Conservation (phyloP, 2,113 vertebrate genomes). For the Euleptes europaea region DNA sequence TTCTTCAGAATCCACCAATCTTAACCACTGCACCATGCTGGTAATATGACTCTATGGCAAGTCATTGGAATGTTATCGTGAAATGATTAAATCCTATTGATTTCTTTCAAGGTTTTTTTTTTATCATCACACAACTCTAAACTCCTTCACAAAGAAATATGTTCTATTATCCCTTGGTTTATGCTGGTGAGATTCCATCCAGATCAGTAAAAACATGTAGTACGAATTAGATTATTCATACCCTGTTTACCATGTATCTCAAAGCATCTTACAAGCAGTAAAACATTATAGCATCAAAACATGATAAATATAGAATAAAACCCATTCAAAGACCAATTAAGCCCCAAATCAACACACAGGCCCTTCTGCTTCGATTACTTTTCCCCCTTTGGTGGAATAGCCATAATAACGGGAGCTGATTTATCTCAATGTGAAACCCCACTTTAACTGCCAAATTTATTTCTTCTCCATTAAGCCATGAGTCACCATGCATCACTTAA, state of each 20-base stretch:
- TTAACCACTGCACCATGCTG: too few species aligned
- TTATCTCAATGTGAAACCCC: slow-evolving; percentile 10
- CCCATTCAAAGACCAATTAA: neutral
- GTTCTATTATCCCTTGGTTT: neutral
- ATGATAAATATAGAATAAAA: neutral
- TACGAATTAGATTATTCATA: neutral
- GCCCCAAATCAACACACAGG: neutral
- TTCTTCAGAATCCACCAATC: too few species aligned
- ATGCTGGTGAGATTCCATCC: neutral
- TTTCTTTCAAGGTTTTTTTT: neutral
- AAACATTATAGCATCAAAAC: neutral
- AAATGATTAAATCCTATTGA: neutral
- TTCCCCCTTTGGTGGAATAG: neutral
- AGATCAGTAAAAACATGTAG: neutral
- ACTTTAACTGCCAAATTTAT: neutral
- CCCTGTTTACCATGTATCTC: neutral
- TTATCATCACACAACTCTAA: too few species aligned
- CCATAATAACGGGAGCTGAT: slow-evolving; percentile 2
- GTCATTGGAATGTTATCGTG: neutral
- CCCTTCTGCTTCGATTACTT: neutral
- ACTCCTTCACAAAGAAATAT: neutral
- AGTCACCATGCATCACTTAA: slow-evolving; percentile 18
- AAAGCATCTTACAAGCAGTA: neutral
- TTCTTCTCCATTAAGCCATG: neutral
- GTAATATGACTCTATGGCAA: neutral